These are phyloP conservation scores for Sinosuthora webbiana DNA, from an alignment of 2,113 vertebrate species.

Conservation along the genomic window DNA sequence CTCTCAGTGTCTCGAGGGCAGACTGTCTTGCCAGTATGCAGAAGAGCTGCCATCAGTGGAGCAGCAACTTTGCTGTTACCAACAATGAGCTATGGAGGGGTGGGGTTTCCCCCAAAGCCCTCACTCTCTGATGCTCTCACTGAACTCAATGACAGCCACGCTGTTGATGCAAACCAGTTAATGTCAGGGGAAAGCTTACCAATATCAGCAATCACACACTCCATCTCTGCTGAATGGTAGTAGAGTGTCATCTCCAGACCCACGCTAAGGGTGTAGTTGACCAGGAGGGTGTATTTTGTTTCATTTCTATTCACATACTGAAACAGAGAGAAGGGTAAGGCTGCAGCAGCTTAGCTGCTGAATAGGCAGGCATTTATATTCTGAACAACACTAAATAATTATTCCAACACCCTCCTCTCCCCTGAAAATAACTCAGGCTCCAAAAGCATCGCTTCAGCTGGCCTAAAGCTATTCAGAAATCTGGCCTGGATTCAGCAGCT, in stretches of 20 bases:
- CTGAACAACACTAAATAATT: slow-evolving; percentile 3
- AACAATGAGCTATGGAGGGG: slow-evolving; percentile 17
- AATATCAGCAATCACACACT: slow-evolving; percentile 48
- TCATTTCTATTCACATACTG: slow-evolving; percentile 69
- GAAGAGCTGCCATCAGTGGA: slow-evolving; percentile 50
- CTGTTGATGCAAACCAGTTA: neutral
- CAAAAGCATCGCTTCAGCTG: neutral
- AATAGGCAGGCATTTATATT: neutral
- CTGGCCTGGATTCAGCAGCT: slow-evolving; percentile 19
- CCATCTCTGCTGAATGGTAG: slow-evolving; percentile 40
- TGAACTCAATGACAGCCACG: neutral
- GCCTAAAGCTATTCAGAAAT: slow-evolving; percentile 21
- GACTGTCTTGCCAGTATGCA: slow-evolving; percentile 47
- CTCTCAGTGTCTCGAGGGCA: slow-evolving; percentile 38
- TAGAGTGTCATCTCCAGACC: slow-evolving; percentile 35
- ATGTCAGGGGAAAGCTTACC: slow-evolving; percentile 33
- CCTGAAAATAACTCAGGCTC: neutral
- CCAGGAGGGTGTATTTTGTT: slow-evolving; percentile 58
- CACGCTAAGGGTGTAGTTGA: slow-evolving; percentile 51
- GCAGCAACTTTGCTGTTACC: slow-evolving; percentile 28
- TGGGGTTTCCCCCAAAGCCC: slow-evolving; percentile 32
- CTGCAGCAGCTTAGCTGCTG: slow-evolving; percentile 9
- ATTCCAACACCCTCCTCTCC: neutral
- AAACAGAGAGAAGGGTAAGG: neutral
- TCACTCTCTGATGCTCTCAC: neutral